phyloP scores from a whole-genome alignment of 2,113 vertebrate species.

The Clarias batrachus region DNA sequence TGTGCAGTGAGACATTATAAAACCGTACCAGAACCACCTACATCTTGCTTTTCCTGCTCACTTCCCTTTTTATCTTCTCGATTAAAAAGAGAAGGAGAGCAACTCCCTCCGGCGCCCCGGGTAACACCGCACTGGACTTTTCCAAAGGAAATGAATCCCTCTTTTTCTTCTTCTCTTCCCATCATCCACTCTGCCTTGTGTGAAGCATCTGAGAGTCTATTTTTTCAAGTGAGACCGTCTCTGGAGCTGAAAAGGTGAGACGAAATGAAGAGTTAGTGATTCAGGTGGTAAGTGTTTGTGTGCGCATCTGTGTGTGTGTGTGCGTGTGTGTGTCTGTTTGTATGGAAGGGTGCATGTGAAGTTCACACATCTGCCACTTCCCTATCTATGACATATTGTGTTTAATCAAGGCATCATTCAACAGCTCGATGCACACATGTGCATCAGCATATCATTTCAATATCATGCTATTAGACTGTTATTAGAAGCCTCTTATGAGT shows the following conservation, averaged over 20 bases:
- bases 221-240: constrained; percentile 1
- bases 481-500: neutral
- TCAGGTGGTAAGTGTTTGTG: neutral
- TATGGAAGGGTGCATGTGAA: neutral
- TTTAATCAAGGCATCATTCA: constrained; percentile 13
- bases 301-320: neutral
- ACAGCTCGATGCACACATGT: neutral
- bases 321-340: neutral
- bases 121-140: neutral
- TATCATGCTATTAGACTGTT: constrained; percentile 1
- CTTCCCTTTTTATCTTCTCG: neutral
- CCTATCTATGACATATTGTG: neutral
- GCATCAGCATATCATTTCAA: constrained; percentile 7
- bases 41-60: neutral
- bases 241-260: neutral
- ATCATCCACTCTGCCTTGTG: neutral
- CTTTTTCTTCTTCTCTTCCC: neutral
- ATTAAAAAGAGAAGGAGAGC: neutral
- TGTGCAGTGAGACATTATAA: neutral
- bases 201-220: neutral
- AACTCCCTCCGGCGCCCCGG: neutral
- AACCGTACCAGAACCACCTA: neutral
- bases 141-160: constrained; percentile 29
- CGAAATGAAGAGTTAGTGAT: neutral
- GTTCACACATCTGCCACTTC: constrained; percentile 14